A percentile compares a stretch with the other conserved stretches of the same genome.
Evolutionary conservation across 2,888 invertebrate genomes (phyloP).

Genomic region (Siphonodentalium dalli): DNA sequence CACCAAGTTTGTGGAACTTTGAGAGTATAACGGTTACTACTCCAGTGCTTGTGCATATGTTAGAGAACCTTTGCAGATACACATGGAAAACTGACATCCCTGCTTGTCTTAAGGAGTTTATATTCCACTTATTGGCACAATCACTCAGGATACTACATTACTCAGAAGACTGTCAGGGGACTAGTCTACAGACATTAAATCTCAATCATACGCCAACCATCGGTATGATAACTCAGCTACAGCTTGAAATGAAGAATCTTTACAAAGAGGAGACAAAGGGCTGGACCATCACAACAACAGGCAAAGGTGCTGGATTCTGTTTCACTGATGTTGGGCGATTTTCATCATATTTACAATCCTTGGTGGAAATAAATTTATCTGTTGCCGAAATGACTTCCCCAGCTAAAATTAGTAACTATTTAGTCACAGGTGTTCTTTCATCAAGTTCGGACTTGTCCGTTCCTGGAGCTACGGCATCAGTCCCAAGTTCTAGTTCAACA

Average conservation of each 20-base stretch:
- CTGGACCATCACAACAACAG: conserved; percentile 44
- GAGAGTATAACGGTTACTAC: conserved; percentile 56
- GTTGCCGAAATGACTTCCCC: conserved; percentile 52
- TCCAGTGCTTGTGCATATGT: conserved; percentile 51
- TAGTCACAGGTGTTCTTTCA: too few species aligned
- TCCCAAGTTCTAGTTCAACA: conserved; percentile 18
- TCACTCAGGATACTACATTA: conserved; percentile 52
- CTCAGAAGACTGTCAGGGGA: conserved; percentile 45
- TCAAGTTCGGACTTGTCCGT: too few species aligned
- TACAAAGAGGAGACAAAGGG: conserved; percentile 59
- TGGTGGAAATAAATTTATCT: conserved; percentile 59
- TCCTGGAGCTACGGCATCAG: background rate
- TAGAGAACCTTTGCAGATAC: conserved; percentile 58
- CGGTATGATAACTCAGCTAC: conserved; percentile 50
- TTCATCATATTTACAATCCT: conserved; percentile 60
- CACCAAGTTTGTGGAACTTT: conserved; percentile 46
- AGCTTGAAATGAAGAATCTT: conserved; percentile 54
- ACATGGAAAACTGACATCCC: conserved; percentile 59
- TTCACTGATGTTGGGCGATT: conserved; percentile 55
- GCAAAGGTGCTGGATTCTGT: conserved; percentile 49
- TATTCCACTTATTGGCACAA: conserved; percentile 61
- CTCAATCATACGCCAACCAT: conserved; percentile 46
- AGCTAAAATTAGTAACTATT: too few species aligned
- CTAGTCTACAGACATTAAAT: conserved; percentile 34
- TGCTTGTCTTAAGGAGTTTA: conserved; percentile 57